phyloP scores from a whole-genome alignment of 2,113 vertebrate genomes.

The Crotalus viridis region DNA sequence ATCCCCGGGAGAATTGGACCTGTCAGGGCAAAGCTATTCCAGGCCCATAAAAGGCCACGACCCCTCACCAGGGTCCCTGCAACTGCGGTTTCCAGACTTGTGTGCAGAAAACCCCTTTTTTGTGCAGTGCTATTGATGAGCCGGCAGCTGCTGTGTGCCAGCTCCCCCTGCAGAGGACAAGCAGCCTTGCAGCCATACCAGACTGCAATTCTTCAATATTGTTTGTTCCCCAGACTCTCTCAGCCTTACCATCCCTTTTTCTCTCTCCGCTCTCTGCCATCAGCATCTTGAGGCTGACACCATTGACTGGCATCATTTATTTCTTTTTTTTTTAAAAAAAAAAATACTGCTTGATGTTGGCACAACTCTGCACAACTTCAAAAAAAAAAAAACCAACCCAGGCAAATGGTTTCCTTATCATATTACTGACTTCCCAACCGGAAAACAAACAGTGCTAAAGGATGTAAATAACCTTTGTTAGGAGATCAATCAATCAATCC shows the following conservation, averaged over 20 bases:
- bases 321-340: background rate
- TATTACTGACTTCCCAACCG: background rate
- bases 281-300: background rate
- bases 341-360: background rate
- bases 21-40: conserved; percentile 20
- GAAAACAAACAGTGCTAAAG: background rate
- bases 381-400: background rate
- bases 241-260: background rate
- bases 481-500: background rate
- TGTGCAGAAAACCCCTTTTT: background rate
- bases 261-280: background rate
- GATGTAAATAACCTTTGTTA: background rate
- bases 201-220: too few relatives aligned
- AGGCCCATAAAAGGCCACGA: conserved; percentile 1
- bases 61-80: background rate
- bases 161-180: conserved; percentile 44
- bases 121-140: background rate
- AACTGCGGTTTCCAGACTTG: background rate
- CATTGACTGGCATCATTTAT: background rate
- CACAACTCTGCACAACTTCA: background rate
- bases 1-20: background rate
- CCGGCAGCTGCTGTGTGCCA: conserved; percentile 33
- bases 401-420: background rate
- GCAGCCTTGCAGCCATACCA: background rate
- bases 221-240: background rate